Conservation (phyloP, 2,113 vertebrate species). For the Psophia crepitans region DNA sequence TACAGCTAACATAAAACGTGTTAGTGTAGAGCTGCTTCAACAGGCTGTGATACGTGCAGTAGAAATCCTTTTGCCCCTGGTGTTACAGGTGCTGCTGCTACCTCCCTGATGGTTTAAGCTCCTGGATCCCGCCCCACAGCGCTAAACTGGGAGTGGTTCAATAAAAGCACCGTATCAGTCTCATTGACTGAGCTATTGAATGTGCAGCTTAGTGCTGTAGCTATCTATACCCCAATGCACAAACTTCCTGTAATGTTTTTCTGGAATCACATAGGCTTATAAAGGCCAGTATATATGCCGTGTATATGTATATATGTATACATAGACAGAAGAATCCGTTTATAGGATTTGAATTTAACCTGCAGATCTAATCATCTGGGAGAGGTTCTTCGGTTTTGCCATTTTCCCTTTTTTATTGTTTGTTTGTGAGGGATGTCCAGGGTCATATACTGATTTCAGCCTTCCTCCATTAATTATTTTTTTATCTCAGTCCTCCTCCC, state of each 20-base stretch:
- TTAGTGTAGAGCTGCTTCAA: neutral
- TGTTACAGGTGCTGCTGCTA: neutral
- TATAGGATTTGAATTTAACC: neutral
- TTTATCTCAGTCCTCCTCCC: neutral
- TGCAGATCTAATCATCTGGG: neutral
- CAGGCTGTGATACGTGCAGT: neutral
- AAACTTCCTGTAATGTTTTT: neutral
- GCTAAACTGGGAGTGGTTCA: neutral
- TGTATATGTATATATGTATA: neutral
- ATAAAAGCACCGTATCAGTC: neutral
- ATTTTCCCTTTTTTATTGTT: neutral
- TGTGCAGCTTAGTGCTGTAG: neutral
- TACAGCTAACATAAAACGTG: neutral
- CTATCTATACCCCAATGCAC: neutral
- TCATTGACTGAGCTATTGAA: neutral
- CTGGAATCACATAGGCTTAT: neutral
- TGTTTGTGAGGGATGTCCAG: neutral
- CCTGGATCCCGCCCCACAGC: rapidly evolving
- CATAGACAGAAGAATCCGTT: neutral
- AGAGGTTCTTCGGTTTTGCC: neutral
- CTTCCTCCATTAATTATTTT: neutral
- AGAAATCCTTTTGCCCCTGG: neutral
- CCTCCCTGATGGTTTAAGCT: neutral
- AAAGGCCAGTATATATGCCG: neutral
- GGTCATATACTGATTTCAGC: neutral